These are phyloP conservation scores for Bhutanitis thaidina DNA, from an alignment of 2,888 invertebrate species.

Conservation along the genomic window DNA sequence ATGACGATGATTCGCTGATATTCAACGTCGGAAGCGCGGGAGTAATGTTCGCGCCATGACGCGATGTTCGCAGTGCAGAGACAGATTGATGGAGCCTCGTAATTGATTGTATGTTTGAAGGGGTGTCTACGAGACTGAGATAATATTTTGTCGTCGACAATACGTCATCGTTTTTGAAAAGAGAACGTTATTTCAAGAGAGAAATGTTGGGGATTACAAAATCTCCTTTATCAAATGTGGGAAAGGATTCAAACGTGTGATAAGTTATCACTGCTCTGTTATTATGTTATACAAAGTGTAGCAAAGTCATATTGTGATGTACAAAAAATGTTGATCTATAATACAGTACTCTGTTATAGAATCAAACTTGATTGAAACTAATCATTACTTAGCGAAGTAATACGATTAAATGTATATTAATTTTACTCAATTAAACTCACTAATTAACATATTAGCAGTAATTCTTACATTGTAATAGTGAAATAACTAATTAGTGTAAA, in stretches of 20 bases:
- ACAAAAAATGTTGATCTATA: too few species aligned
- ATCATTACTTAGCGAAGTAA: too few species aligned
- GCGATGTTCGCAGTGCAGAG: conserved; percentile 27
- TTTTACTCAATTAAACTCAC: too few species aligned
- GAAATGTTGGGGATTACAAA: neutral
- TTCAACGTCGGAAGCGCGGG: conserved; percentile 44
- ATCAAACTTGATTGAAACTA: too few species aligned
- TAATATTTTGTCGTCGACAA: conserved; percentile 23
- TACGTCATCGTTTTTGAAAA: conserved; percentile 7
- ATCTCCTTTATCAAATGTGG: too few species aligned
- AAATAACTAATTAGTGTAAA: conserved; percentile 4
- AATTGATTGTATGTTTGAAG: conserved; percentile 52
- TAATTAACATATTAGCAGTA: too few species aligned
- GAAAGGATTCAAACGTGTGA: too few species aligned
- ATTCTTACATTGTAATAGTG: neutral
- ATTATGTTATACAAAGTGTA: too few species aligned
- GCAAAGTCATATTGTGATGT: too few species aligned
- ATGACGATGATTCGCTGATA: conserved; percentile 32
- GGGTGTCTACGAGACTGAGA: conserved; percentile 32
- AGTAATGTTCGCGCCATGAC: conserved; percentile 58
- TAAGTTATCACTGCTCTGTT: too few species aligned
- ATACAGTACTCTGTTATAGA: too few species aligned
- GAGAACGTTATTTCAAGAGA: neutral
- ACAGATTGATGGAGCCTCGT: conserved; percentile 51
- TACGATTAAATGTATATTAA: too few species aligned